Base-by-base conservation (phyloP, 1,140 invertebrate genomes). In the Drosophila murphyi region DNA sequence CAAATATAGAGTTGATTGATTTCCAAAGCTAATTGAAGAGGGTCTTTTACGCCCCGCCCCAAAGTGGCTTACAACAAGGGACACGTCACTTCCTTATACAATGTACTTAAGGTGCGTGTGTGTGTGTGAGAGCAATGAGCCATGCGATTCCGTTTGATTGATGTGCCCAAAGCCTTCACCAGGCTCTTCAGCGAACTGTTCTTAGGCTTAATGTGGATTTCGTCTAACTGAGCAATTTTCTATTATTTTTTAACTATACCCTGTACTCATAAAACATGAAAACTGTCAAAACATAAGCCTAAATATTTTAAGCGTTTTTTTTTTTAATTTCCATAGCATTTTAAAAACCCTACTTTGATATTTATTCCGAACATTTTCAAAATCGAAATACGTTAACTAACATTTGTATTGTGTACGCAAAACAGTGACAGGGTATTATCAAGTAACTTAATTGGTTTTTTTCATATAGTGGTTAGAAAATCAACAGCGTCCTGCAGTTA, bases 1-100 rank as follows among this genome's bases (percentile, higher is more conserved):
- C 80, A 80, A 89, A 88, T 83, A 55, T 65, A 68, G 76, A 69
- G 85, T 83, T 88, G 83, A 88, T 88, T 89, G 83, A 88, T 88
- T 80, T 89, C 83, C 47, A 80, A 75, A 73, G 85, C 85, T 83
- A 88, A 88, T 88, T 88, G 80, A 80, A 76, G 72, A 76, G 83
- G 76, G 62, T 85, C 78, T 48, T 31, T 80, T 48, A 12, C 72
- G 78, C 75, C 32, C 47, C 20, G 51, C 60, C 52, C 3, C 5
- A 57, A 56, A 71, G 69, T 72, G 35, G 50, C 56, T 65, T 10
- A 43, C 28, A 7, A 43, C 55, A 70, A 70, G 52, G 72, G 56
- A 65, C 71, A 63, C 57, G 76, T 73, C 69, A 85, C 78, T 83
- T 83, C 82, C 81, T 77, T 85, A 79, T 69, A 75, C 69, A 61